Evolutionary conservation across 2,888 invertebrate species (phyloP).

Genomic region (Seira sanloemensis): DNA sequence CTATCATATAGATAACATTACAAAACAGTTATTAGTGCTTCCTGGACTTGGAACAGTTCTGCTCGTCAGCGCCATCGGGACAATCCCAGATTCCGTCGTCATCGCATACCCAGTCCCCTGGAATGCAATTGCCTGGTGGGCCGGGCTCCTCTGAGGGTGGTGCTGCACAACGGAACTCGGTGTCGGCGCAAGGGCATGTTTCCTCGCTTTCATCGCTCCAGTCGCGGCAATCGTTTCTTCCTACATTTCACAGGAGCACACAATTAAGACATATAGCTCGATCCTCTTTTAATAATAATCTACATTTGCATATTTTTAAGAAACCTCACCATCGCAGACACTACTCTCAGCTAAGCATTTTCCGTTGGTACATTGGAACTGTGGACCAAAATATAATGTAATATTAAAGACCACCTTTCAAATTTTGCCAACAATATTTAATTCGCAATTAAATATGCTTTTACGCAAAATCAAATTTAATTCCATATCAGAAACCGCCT

Average conservation of each 20-base stretch:
- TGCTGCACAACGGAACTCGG: not conserved
- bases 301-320: not conserved
- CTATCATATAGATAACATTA: too few species aligned
- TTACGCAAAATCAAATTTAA: too few species aligned
- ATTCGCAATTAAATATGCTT: too few species aligned
- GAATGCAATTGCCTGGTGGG: not conserved
- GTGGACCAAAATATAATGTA: too few species aligned
- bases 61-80: not conserved
- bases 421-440: too few species aligned
- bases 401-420: too few species aligned
- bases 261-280: too few species aligned
- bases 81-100: slow-evolving; percentile 25
- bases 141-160: not conserved
- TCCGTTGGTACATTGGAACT: slow-evolving; percentile 16
- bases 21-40: too few species aligned
- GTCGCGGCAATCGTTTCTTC: not conserved
- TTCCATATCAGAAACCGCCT: too few species aligned
- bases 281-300: too few species aligned
- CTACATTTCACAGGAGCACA: not conserved
- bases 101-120: not conserved
- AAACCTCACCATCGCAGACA: not conserved
- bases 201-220: slow-evolving; percentile 17
- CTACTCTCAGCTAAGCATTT: not conserved
- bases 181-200: not conserved
- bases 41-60: too few species aligned